Percentiles rank a stretch among this genome's conserved stretches.
Evolutionary conservation across 2,797 vertebrate species (phyloP).

Genomic region (Acanthurus leucopareius): DNA sequence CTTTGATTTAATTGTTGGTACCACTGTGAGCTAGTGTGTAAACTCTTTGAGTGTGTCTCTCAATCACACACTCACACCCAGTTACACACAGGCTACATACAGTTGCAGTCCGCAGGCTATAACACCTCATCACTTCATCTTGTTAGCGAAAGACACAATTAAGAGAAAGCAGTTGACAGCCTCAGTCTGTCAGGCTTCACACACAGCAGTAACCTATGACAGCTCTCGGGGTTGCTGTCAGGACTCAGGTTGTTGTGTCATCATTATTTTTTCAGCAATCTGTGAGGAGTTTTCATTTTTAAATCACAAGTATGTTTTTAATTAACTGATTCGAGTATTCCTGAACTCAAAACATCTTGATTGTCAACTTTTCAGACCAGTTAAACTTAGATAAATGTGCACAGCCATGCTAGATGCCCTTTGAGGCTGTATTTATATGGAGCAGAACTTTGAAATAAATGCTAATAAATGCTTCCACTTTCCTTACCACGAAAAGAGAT

Average conservation of each 20-base stretch:
- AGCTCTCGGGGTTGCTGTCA: not conserved
- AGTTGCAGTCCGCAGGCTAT: constrained; percentile 33
- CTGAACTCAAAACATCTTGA: not conserved
- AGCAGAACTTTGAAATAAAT: not conserved
- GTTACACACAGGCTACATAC: not conserved
- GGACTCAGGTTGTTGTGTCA: not conserved
- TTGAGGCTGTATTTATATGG: not conserved
- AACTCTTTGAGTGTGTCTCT: too few species aligned
- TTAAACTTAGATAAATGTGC: not conserved
- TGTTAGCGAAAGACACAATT: constrained; percentile 16
- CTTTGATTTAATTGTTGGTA: too few species aligned
- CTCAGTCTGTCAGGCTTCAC: constrained; percentile 31
- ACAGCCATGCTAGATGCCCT: not conserved
- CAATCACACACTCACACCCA: not conserved
- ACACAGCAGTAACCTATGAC: not conserved
- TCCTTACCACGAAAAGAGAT: constrained; percentile 87
- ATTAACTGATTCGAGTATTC: not conserved
- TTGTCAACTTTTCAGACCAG: not conserved
- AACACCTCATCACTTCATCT: constrained; percentile 14
- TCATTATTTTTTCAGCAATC: not conserved
- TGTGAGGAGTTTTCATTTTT: not conserved
- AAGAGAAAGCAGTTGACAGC: constrained; percentile 31
- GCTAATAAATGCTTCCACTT: not conserved
- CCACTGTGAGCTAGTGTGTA: too few species aligned
- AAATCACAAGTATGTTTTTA: not conserved